Percentiles rank a stretch among this genome's conserved stretches.
Evolutionary conservation across 2,797 vertebrate species (phyloP).

Genomic region (Hydrolagus colliei): DNA sequence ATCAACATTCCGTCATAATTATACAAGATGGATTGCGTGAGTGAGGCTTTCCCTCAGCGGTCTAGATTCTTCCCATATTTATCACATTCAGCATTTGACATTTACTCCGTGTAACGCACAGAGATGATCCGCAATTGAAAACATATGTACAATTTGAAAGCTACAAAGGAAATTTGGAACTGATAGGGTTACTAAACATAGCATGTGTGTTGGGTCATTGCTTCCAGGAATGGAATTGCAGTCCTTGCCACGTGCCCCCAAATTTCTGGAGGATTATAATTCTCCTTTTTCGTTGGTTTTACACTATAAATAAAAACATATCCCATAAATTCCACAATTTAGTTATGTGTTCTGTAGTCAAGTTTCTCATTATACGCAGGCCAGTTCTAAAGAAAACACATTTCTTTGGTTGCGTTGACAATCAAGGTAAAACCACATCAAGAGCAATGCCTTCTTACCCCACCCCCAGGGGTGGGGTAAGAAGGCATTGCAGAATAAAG

Average conservation of each 20-base stretch:
- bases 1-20: background rate
- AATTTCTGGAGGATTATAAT: background rate
- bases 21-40: background rate
- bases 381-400: too few species aligned
- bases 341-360: background rate
- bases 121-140: background rate
- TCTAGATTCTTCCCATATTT: slow-evolving; percentile 5
- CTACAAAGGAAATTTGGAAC: background rate
- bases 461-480: too few species aligned
- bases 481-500: too few species aligned
- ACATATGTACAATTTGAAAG: slow-evolving; percentile 13
- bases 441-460: too few species aligned
- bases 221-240: background rate
- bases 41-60: background rate
- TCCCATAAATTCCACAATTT: background rate
- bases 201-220: background rate
- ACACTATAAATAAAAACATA: background rate
- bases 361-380: too few species aligned
- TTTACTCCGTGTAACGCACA: background rate
- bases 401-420: too few species aligned
- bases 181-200: background rate
- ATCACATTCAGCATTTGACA: background rate
- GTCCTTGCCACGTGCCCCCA: background rate
- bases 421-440: too few species aligned
- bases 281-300: background rate